Percentiles rank a stretch among this genome's conserved stretches.
Conservation (phyloP, 92 coral and sea anemone species). For the Zoanthus sociatus region DNA sequence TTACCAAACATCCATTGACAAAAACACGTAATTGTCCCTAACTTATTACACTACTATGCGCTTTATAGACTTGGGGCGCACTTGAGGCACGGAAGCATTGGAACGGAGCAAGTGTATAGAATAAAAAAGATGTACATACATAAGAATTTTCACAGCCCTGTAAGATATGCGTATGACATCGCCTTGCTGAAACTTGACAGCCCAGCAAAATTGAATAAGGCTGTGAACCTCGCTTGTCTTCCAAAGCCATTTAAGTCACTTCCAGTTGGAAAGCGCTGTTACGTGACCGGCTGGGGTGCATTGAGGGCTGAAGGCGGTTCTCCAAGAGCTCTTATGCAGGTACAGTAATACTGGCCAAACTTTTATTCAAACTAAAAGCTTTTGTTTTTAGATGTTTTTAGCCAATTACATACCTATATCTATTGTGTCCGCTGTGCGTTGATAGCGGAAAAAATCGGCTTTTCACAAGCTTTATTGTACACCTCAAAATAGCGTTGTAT, state of each 20-base stretch:
- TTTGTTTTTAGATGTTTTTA: too few species aligned
- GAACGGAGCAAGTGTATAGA: neutral
- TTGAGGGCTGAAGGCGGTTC: neutral
- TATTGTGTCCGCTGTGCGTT: too few species aligned
- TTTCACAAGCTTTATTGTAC: too few species aligned
- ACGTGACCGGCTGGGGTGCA: conserved; percentile 19
- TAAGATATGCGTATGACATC: conserved; percentile 9
- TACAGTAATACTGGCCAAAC: neutral
- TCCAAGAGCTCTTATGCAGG: conserved; percentile 16
- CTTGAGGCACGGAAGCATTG: neutral
- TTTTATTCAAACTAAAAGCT: too few species aligned
- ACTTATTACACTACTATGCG: too few species aligned
- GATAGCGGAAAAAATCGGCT: too few species aligned
- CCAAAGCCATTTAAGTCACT: neutral
- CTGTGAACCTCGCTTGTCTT: neutral
- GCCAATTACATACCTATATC: too few species aligned
- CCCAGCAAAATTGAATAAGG: neutral
- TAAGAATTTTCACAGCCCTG: neutral
- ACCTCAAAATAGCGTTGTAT: too few species aligned
- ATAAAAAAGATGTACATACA: conserved; percentile 12
- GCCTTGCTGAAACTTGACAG: conserved; percentile 25
- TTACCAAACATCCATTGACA: too few species aligned
- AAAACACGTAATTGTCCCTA: neutral
- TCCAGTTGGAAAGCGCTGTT: conserved; percentile 14
- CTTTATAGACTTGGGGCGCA: conserved; percentile 24